Percentiles rank a stretch among this genome's conserved stretches.
Conservation (phyloP, 2,888 invertebrate genomes). For the Archips xylosteana region DNA sequence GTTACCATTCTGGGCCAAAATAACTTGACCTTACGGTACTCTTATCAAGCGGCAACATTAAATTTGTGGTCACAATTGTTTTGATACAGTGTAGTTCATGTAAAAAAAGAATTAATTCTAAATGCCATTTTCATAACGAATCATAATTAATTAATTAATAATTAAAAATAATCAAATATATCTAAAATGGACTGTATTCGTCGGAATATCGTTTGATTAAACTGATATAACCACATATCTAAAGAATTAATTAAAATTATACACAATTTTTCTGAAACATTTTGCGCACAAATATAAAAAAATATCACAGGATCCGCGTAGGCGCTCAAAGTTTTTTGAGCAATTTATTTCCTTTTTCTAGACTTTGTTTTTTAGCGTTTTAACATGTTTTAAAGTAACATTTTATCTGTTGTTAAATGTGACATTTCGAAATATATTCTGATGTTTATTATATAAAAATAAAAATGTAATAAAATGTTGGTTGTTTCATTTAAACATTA, state of each 20-base stretch:
- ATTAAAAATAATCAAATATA: slow-evolving; percentile 32
- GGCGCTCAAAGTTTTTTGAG: slow-evolving; percentile 49
- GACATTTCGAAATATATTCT: slow-evolving; percentile 82
- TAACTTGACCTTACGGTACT: neutral
- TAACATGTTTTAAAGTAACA: slow-evolving; percentile 48
- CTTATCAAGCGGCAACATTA: neutral
- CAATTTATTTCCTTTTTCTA: slow-evolving; percentile 45
- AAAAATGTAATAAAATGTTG: slow-evolving; percentile 43
- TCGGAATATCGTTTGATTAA: slow-evolving; percentile 36
- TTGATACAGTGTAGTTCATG: neutral
- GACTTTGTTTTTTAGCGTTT: slow-evolving; percentile 40
- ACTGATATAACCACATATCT: slow-evolving; percentile 42
- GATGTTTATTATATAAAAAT: slow-evolving; percentile 78
- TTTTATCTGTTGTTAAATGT: slow-evolving; percentile 71
- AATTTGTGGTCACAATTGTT: neutral
- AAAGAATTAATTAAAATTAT: slow-evolving; percentile 41
- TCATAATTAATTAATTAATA: slow-evolving; percentile 28
- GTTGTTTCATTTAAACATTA: slow-evolving; percentile 58
- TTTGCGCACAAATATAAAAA: slow-evolving; percentile 44
- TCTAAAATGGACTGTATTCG: slow-evolving; percentile 40
- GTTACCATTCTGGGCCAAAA: too few species aligned
- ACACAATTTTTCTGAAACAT: slow-evolving; percentile 43
- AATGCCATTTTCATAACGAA: slow-evolving; percentile 31
- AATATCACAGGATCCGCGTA: slow-evolving; percentile 51
- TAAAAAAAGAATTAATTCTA: neutral